A percentile compares a stretch with the other conserved stretches of the same genome.
phyloP scores from a whole-genome alignment of 2,797 vertebrate species.

The Xenentodon cancila region DNA sequence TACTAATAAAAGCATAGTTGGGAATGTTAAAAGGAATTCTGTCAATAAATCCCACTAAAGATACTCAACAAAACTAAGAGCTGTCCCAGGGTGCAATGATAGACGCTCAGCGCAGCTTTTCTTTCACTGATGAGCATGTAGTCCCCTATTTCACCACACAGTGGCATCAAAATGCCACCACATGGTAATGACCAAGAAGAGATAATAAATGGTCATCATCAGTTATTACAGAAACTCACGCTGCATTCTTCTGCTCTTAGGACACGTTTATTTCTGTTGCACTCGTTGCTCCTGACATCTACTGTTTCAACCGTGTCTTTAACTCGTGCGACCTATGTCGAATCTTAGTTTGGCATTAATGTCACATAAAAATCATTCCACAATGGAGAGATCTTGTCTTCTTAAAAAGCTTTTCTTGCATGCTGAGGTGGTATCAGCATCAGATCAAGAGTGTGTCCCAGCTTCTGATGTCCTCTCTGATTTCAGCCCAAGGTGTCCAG shows the following conservation, averaged over 20 bases:
- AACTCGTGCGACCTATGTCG: background rate
- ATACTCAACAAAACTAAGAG: too few relatives aligned
- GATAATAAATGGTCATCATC: too few relatives aligned
- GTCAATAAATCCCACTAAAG: too few relatives aligned
- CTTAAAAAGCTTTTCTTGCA: background rate
- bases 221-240: background rate
- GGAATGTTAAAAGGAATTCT: too few relatives aligned
- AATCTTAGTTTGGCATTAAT: background rate
- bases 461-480: conserved; percentile 22
- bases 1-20: too few relatives aligned
- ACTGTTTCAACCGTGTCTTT: background rate
- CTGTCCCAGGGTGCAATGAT: too few relatives aligned
- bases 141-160: conserved; percentile 36
- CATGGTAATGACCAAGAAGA: background rate
- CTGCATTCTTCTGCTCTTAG: background rate
- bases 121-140: conserved; percentile 3
- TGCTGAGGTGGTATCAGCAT: background rate
- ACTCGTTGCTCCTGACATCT: conserved; percentile 1
- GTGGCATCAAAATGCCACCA: conserved; percentile 25
- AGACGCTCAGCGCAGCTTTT: background rate
- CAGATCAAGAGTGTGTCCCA: conserved; percentile 19
- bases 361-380: background rate
- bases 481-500: conserved; percentile 38
- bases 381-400: background rate
- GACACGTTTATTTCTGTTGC: background rate